Evolutionary conservation across 64 coral and sea anemone genomes (phyloP).

Genomic region (Stichodactyla helianthus): DNA sequence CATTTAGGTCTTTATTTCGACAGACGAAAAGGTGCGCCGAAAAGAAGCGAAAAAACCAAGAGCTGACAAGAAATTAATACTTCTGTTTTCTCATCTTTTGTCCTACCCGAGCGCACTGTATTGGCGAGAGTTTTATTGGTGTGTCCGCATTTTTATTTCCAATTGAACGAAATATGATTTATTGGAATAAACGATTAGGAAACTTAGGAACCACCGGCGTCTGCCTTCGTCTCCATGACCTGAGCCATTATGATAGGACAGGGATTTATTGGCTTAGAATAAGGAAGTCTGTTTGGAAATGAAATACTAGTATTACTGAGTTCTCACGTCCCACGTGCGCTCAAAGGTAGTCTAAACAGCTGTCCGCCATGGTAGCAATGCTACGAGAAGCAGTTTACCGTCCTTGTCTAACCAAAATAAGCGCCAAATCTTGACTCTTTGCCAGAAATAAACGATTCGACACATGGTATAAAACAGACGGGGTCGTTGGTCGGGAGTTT

Average conservation of each 20-base stretch:
- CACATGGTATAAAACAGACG: conserved; percentile 10
- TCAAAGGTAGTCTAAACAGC: neutral
- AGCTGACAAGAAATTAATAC: neutral
- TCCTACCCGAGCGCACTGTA: no score
- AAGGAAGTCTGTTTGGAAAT: conserved; percentile 5
- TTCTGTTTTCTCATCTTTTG: no score
- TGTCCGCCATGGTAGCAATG: neutral
- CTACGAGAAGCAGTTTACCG: neutral
- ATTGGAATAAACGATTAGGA: neutral
- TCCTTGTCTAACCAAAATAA: neutral
- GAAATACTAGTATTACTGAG: neutral
- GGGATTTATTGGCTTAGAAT: neutral
- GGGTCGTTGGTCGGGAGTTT: neutral
- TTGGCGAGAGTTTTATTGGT: no score
- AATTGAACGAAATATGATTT: neutral
- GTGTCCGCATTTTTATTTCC: no score
- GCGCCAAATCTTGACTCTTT: neutral
- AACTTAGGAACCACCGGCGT: neutral
- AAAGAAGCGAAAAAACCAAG: neutral
- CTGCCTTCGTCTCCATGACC: neutral
- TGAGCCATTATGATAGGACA: neutral
- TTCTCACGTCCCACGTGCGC: neutral
- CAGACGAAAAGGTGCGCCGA: neutral
- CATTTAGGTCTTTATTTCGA: neutral
- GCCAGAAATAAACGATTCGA: neutral